Evolutionary conservation across 1,140 invertebrate genomes (phyloP), one percentile per base, ranked within the genome.

Genomic region (Hypsibius dujardini): DNA sequence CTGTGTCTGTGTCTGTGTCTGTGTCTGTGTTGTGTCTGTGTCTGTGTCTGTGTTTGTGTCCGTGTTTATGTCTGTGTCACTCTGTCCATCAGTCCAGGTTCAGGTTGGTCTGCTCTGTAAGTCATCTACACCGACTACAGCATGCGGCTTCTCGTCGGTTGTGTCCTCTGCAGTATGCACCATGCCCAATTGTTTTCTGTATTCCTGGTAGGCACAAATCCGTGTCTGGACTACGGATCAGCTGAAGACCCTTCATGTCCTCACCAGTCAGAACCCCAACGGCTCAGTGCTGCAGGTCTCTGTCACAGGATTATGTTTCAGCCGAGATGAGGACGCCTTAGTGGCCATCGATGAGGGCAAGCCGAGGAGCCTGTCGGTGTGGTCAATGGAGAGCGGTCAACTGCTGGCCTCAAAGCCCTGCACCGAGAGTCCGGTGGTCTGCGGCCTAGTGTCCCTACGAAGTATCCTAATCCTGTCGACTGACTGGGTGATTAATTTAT

Each of bases 321-420:
- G 12, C 3, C 12, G 45, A 42, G 62, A 67, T 3, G 42, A 67
- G 7, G 62, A 67, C 45, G 42, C 7, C 3, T 3, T 67, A 42
- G 62, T 67, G 62, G 62, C 62, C 3, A 14, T 67, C 7, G 62
- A 67, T 42, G 62, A 67, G 3, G 62, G 62, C 12, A 42, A 14
- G 42, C 62, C 62, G 3, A 12, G 62, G 3, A 67, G 12, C 7
- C 7, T 67, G 62, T 14, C 62, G 7, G 42, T 67, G 12, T 67
- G 62, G 62, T 67, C 62, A 7, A 3, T 67, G 62, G 62, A 67
- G 7, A 67, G 12, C 45, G 62, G 62, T 42, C 62, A 67, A 14
- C 7, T 67, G 7, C 7, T 67, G 7, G 42, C 42, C 3, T 42
- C 7, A 3, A 67, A 67, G 42, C 62, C 62, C 7, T 67, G 62